Evolutionary conservation across 1,140 invertebrate species (phyloP).

Genomic region (Antheraea pernyi): DNA sequence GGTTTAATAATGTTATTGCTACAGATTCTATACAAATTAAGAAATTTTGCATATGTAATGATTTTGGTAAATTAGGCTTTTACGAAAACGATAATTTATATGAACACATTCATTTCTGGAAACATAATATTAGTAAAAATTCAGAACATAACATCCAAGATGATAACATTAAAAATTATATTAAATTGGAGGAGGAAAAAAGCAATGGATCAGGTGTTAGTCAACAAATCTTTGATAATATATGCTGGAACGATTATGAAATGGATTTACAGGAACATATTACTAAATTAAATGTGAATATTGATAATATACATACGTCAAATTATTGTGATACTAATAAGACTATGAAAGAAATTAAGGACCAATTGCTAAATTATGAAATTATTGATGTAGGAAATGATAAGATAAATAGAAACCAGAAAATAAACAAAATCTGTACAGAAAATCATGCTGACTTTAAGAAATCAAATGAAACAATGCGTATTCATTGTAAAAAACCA

Average conservation of each 20-base stretch:
- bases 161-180: slow-evolving; percentile 2
- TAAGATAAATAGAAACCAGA: not conserved
- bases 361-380: not conserved
- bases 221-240: slow-evolving; percentile 10
- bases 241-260: slow-evolving; percentile 28
- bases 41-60: slow-evolving; percentile 55
- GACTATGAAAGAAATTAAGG: not conserved
- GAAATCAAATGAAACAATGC: not conserved
- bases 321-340: not conserved
- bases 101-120: slow-evolving; percentile 59
- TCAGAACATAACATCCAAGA: slow-evolving; percentile 38
- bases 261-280: not conserved
- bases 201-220: slow-evolving; percentile 5
- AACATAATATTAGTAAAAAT: slow-evolving; percentile 19
- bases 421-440: not conserved
- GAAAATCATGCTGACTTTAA: not conserved
- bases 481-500: not conserved
- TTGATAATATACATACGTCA: not conserved
- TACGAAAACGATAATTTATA: slow-evolving; percentile 34
- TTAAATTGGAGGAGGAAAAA: not conserved
- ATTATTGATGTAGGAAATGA: not conserved
- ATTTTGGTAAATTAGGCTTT: slow-evolving; percentile 50
- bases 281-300: not conserved
- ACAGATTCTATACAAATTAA: slow-evolving; percentile 14
- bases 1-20: not conserved